Evolutionary conservation across 2,113 vertebrate genomes (phyloP), one percentile per base, ranked within the genome.

Genomic region (Apus apus): DNA sequence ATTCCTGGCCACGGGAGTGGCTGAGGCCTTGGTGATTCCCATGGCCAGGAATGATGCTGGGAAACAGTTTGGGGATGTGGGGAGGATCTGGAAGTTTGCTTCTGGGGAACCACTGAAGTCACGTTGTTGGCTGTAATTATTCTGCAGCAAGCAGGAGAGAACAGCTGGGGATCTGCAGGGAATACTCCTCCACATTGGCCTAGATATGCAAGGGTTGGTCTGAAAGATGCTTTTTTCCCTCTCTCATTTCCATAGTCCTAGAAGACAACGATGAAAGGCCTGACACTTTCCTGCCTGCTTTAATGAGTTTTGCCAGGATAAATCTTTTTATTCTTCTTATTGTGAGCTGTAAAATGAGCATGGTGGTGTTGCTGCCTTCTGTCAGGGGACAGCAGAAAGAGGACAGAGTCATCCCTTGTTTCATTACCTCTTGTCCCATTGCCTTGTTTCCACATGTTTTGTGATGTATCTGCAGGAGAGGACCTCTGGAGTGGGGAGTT

Each of bases 401-500:
- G 62, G 56, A 29, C 32, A 30, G 22, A 19, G 18, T 0, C 60
- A 40, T 58, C n/a, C 5, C 34, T 43, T 2, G 4, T 16, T 8
- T 3, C 29, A 10, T 64, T 4, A 13, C 20, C 36, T 16, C 2
- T 32, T n/a, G 0, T 2, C 70, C 4, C 16, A 27, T 4, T 14
- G 67, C 54, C n/a, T 18, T 46, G 50, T 74, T 43, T 10, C 19
- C 15, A 18, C 17, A 13, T 29, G 20, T 8, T 34, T n/a, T 30
- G 45, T 14, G 1, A 3, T 0, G 17, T 13, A 0, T 9, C 19
- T 15, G 48, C 2, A 13, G 40, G 40, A 11, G 54, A 34, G 58
- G 23, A 40, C 51, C 56, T 74, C 26, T 1, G 3, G 6, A 40
- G 5, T 18, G 5, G 13, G 20, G 46, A 15, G 2, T 34, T 0